Conservation (phyloP, 2,113 vertebrate species). For the Collichthys lucidus region DNA sequence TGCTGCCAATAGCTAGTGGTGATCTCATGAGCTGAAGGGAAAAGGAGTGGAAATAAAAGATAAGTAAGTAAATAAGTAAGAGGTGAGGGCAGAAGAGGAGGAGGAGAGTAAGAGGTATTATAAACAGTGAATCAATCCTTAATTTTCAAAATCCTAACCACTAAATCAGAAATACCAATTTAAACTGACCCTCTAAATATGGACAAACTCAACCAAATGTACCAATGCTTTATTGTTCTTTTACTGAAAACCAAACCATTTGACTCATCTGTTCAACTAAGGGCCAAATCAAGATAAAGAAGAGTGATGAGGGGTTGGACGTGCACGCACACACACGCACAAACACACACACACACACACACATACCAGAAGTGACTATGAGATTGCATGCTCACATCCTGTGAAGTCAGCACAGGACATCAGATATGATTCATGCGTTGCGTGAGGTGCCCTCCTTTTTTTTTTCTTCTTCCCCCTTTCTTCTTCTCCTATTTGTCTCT, state of each 20-base stretch:
- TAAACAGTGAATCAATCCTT: not conserved
- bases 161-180: not conserved
- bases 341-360: not conserved
- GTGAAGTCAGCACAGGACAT: conserved; percentile 46
- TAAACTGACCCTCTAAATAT: not conserved
- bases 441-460: not conserved
- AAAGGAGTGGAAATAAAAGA: not conserved
- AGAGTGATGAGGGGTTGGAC: conserved; percentile 8
- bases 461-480: not conserved
- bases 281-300: conserved; percentile 25
- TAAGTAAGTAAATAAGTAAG: too few species aligned
- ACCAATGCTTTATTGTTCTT: conserved; percentile 6
- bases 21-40: not conserved
- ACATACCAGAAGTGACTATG: not conserved
- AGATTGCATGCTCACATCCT: conserved; percentile 37
- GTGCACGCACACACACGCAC: not conserved
- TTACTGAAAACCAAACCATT: conserved; percentile 22
- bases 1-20: not conserved
- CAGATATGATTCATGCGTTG: conserved; percentile 51
- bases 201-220: not conserved
- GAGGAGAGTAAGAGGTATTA: not conserved
- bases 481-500: conserved; percentile 26
- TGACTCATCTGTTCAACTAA: conserved; percentile 5
- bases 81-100: not conserved
- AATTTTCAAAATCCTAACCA: not conserved